Percentiles rank a stretch among this genome's conserved stretches.
Conservation (phyloP, 2,113 vertebrate species). For the Lepisosteus osseus region DNA sequence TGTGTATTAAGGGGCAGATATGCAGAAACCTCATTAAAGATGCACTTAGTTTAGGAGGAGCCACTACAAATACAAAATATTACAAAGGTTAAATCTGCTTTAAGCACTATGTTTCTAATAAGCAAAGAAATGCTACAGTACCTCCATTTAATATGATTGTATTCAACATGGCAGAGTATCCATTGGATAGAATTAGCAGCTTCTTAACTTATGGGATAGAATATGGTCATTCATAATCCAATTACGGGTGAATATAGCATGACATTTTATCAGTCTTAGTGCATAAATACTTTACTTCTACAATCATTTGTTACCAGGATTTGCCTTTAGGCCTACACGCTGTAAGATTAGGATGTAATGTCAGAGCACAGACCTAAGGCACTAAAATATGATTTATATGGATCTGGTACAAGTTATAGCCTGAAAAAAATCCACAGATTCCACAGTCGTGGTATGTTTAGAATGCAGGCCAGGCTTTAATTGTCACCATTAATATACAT, state of each 20-base stretch:
- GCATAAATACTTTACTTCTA: slow-evolving; percentile 5
- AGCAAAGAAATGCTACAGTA: background rate
- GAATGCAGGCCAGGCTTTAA: slow-evolving; percentile 52
- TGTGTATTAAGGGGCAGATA: no score
- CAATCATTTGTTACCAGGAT: background rate
- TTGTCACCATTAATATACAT: slow-evolving; percentile 57
- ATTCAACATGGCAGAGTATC: background rate
- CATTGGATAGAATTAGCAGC: background rate
- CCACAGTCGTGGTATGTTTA: slow-evolving; percentile 26
- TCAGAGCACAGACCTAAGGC: background rate
- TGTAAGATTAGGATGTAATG: background rate
- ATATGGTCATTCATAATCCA: slow-evolving; percentile 19
- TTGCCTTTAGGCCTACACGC: background rate
- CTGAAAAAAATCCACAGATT: background rate
- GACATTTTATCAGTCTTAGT: background rate
- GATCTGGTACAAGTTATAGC: slow-evolving; percentile 51
- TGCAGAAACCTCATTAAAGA: no score
- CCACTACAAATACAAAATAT: no score
- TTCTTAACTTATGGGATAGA: slow-evolving; percentile 15
- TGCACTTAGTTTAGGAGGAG: no score
- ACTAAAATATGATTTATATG: slow-evolving; percentile 34
- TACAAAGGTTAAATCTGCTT: no score
- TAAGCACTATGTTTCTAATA: no score
- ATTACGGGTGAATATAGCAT: slow-evolving; percentile 1
- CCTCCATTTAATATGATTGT: background rate